Conservation (phyloP, 2,888 invertebrate species). For the Drosophila kambysellisi region DNA sequence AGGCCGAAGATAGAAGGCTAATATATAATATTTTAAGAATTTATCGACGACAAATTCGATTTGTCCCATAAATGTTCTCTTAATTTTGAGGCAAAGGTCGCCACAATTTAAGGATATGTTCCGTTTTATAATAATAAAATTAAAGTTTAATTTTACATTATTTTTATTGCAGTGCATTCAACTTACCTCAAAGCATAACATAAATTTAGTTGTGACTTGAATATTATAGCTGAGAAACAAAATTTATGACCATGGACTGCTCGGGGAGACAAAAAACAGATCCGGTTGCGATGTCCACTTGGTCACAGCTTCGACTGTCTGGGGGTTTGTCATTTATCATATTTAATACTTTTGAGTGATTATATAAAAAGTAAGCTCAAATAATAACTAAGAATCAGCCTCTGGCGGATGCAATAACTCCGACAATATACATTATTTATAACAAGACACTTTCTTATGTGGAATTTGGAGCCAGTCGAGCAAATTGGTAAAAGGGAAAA, state of each 20-base stretch:
- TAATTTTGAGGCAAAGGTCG: neutral
- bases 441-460: conserved; percentile 22
- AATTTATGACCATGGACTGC: conserved; percentile 29
- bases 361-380: conserved; percentile 60
- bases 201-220: conserved; percentile 6
- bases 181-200: conserved; percentile 3
- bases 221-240: conserved; percentile 13
- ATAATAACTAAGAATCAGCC: conserved; percentile 67
- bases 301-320: neutral
- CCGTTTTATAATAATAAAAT: neutral
- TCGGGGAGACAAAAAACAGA: conserved; percentile 7
- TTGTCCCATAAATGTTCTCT: neutral
- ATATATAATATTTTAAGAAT: neutral
- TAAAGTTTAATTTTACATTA: no score
- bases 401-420: conserved; percentile 53
- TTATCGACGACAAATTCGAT: neutral
- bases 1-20: neutral
- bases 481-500: conserved; percentile 39
- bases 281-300: conserved; percentile 23
- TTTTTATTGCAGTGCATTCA: conserved; percentile 18
- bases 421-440: conserved; percentile 58
- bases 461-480: conserved; percentile 18
- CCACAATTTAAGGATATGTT: neutral
- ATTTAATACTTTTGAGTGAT: conserved; percentile 74
- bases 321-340: conserved; percentile 63